Evolutionary conservation across 1,140 invertebrate species (phyloP).

Genomic region (honey bee (Apis mellifera)): Amel_HAv3.1 CM009942.2:5684501-5685000

Average conservation of each 20-base stretch:
- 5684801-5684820: too few species aligned
- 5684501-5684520: conserved; percentile 9
- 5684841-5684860: background rate
- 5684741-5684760: too few species aligned
- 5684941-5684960: conserved; percentile 26
- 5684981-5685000: conserved; percentile 84
- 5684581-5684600: background rate
- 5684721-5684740: too few species aligned
- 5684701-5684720: too few species aligned
- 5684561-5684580: background rate
- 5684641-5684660: too few species aligned
- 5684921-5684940: conserved; percentile 45
- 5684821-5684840: too few species aligned
- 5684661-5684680: too few species aligned
- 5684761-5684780: too few species aligned
- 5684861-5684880: background rate
- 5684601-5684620: background rate
- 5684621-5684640: background rate
- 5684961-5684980: conserved; percentile 79
- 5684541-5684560: background rate
- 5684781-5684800: too few species aligned
- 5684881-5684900: conserved; percentile 14
- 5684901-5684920: conserved; percentile 22
- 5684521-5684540: background rate
- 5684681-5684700: too few species aligned